Conservation (phyloP, 2,113 vertebrate genomes). For the Bombycilla garrulus region DNA sequence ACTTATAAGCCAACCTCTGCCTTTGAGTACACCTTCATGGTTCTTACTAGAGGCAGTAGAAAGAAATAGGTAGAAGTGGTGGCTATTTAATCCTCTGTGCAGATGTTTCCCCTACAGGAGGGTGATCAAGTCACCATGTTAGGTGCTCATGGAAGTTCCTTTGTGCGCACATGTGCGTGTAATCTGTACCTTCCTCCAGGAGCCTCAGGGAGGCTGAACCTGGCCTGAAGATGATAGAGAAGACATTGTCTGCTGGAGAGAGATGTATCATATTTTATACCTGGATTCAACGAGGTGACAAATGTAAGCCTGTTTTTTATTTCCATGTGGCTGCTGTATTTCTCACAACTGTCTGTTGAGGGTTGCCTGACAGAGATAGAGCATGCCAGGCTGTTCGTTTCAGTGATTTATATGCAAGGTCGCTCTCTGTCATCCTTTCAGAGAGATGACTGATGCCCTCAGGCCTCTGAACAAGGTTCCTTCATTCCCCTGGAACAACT, state of each 20-base stretch:
- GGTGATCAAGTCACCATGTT: neutral
- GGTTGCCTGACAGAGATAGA: conserved; percentile 6
- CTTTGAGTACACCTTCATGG: neutral
- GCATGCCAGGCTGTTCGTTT: neutral
- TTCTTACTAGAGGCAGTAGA: neutral
- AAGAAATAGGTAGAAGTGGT: neutral
- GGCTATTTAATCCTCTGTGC: neutral
- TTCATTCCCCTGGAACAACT: accelerated
- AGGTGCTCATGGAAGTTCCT: accelerated
- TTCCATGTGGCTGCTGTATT: neutral
- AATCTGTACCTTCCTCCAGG: neutral
- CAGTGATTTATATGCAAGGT: neutral
- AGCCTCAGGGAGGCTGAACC: neutral
- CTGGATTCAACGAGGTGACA: conserved; percentile 11
- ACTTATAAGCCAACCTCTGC: neutral
- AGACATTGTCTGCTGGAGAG: neutral
- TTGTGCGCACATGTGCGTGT: accelerated
- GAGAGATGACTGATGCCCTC: neutral
- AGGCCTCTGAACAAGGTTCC: neutral
- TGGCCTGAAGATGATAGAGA: neutral
- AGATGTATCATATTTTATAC: neutral
- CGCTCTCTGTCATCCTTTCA: neutral
- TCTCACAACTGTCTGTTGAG: neutral
- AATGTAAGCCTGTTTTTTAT: conserved; percentile 8
- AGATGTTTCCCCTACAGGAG: neutral